Percentiles rank a stretch among this genome's conserved stretches.
Evolutionary conservation across 2,888 invertebrate genomes (phyloP).

Genomic region (Marasmarcha lunaedactyla): DNA sequence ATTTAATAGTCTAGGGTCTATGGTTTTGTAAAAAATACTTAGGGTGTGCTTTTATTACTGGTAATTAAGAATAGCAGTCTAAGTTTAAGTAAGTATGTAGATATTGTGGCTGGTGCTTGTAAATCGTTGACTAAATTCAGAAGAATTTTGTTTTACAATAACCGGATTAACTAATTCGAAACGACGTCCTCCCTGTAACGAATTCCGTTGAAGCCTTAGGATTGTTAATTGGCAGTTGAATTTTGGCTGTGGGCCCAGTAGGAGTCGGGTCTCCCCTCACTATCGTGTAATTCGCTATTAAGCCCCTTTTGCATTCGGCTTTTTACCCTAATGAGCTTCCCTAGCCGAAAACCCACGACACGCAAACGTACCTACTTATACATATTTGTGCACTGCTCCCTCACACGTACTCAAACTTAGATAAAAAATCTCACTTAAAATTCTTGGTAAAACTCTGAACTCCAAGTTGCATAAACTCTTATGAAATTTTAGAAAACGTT

Average conservation of each 20-base stretch:
- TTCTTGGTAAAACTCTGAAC: slow-evolving; percentile 22
- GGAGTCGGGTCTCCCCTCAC: slow-evolving; percentile 39
- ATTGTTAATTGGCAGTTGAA: slow-evolving; percentile 6
- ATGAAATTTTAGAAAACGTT: slow-evolving; percentile 17
- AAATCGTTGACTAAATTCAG: too few species aligned
- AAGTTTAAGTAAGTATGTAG: too few species aligned
- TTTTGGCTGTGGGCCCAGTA: slow-evolving; percentile 12
- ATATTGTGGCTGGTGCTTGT: too few species aligned
- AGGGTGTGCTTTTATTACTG: too few species aligned
- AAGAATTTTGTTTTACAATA: too few species aligned
- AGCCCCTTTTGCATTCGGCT: slow-evolving; percentile 67
- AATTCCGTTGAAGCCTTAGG: slow-evolving; percentile 4
- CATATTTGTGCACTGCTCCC: slow-evolving; percentile 47
- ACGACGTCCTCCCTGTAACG: background rate
- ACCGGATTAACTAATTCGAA: too few species aligned
- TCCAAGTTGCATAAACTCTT: slow-evolving; percentile 17
- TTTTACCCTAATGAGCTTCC: slow-evolving; percentile 69
- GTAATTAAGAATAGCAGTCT: too few species aligned
- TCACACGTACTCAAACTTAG: too few species aligned
- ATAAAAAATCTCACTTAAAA: too few species aligned
- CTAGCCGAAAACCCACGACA: slow-evolving; percentile 39
- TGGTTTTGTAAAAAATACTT: too few species aligned
- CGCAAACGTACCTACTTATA: slow-evolving; percentile 25
- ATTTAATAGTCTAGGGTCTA: too few species aligned
- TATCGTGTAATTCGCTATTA: slow-evolving; percentile 70